Percentiles rank a stretch among this genome's conserved stretches.
Evolutionary conservation across 1,140 invertebrate species (phyloP).

Genomic region (Adelges cooleyi): DNA sequence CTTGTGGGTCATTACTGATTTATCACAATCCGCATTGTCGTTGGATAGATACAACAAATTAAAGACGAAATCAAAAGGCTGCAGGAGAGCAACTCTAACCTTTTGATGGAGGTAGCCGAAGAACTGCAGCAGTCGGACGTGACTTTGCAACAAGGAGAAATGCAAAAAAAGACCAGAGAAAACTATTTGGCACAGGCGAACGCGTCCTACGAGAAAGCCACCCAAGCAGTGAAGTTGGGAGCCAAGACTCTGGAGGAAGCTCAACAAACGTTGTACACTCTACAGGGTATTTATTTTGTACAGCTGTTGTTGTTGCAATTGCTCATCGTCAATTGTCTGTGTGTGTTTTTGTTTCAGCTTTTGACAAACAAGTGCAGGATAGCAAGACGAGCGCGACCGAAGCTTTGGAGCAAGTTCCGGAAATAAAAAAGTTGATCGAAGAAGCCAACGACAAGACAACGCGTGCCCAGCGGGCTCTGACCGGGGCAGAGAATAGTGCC

Average conservation of each 20-base stretch:
- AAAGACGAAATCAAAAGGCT: constrained; percentile 33
- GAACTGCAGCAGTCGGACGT: constrained; percentile 42
- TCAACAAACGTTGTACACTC: constrained; percentile 67
- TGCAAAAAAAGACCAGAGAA: constrained; percentile 50
- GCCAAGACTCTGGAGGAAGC: constrained; percentile 78
- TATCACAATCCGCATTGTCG: too few species aligned
- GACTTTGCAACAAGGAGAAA: constrained; percentile 42
- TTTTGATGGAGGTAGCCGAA: constrained; percentile 51
- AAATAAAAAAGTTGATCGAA: constrained; percentile 49
- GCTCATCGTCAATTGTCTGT: neutral
- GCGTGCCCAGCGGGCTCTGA: constrained; percentile 46
- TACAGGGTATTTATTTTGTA: constrained; percentile 52
- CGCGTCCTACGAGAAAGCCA: constrained; percentile 57
- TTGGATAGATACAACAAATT: constrained; percentile 33
- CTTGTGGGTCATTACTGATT: too few species aligned
- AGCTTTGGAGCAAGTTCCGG: constrained; percentile 47
- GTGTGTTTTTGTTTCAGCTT: constrained; percentile 47
- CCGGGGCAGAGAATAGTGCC: constrained; percentile 65
- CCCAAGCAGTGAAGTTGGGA: constrained; percentile 66
- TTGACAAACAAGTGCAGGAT: constrained; percentile 74
- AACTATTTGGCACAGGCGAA: constrained; percentile 57
- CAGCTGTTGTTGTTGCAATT: neutral
- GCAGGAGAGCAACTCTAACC: constrained; percentile 31
- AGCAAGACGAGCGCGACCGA: constrained; percentile 53
- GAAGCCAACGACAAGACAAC: constrained; percentile 50